Evolutionary conservation across 2,113 vertebrate species (phyloP).

Genomic region (Tragelaphus scriptus): DNA sequence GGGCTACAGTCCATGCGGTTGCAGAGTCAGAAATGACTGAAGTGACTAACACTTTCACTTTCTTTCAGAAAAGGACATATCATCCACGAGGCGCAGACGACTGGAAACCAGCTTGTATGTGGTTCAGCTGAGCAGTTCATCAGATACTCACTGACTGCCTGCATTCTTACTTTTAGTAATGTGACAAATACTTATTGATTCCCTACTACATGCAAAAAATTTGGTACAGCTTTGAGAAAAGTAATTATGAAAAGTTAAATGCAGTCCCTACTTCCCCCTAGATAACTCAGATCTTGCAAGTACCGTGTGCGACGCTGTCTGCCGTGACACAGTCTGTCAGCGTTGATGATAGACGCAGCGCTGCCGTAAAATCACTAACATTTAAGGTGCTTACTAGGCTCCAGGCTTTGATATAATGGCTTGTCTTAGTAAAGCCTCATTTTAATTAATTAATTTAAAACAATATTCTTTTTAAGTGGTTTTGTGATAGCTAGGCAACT

Average conservation of each 20-base stretch:
- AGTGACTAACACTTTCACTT: not conserved
- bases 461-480: not conserved
- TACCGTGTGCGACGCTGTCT: not conserved
- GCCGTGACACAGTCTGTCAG: fast-evolving
- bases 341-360: too few relatives aligned
- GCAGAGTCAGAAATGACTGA: not conserved
- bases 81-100: not conserved
- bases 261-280: fast-evolving
- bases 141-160: not conserved
- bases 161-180: not conserved
- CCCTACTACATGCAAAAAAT: not conserved
- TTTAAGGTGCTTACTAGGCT: not conserved
- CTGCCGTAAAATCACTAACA: not conserved
- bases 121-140: not conserved
- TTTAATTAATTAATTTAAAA: not conserved
- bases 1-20: fast-evolving
- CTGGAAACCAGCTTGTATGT: not conserved
- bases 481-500: not conserved
- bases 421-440: not conserved
- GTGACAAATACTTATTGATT: not conserved
- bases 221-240: not conserved
- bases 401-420: not conserved
- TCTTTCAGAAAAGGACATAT: not conserved
- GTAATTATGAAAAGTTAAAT: not conserved
- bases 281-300: not conserved